Conservation (phyloP, 1,140 invertebrate genomes). For the Cherax quadricarinatus region DNA sequence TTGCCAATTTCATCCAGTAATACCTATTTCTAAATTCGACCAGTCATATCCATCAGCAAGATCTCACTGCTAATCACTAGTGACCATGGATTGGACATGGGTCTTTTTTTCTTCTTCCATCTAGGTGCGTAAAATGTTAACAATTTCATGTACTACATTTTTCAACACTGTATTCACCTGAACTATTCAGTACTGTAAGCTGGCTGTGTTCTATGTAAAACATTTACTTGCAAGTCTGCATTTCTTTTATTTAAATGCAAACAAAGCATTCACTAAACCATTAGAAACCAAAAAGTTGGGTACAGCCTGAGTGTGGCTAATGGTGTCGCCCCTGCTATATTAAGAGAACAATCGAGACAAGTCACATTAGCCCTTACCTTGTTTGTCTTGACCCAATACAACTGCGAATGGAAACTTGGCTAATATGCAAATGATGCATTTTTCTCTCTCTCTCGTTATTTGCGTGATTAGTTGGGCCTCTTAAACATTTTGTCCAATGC, state of each 20-base stretch:
- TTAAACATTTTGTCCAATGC: background rate
- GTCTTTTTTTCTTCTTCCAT: background rate
- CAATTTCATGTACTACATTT: too few species aligned
- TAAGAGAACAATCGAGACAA: too few species aligned
- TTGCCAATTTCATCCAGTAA: too few species aligned
- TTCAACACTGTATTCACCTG: too few species aligned
- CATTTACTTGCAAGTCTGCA: too few species aligned
- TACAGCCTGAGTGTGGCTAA: background rate
- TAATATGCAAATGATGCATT: background rate
- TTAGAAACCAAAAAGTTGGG: background rate
- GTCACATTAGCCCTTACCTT: background rate
- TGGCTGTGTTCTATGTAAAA: too few species aligned
- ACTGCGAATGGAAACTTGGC: background rate
- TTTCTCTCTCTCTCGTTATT: background rate
- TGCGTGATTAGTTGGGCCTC: background rate
- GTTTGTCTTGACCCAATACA: background rate
- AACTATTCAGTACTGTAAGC: too few species aligned
- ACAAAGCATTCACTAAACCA: background rate
- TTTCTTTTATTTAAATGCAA: too few species aligned
- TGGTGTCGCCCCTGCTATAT: background rate
- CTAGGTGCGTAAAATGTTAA: background rate
- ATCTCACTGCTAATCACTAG: background rate
- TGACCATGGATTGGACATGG: background rate
- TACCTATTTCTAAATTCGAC: too few species aligned
- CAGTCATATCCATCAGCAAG: too few species aligned